Conservation (phyloP, 2,113 vertebrate species). For the Cavia porcellus region DNA sequence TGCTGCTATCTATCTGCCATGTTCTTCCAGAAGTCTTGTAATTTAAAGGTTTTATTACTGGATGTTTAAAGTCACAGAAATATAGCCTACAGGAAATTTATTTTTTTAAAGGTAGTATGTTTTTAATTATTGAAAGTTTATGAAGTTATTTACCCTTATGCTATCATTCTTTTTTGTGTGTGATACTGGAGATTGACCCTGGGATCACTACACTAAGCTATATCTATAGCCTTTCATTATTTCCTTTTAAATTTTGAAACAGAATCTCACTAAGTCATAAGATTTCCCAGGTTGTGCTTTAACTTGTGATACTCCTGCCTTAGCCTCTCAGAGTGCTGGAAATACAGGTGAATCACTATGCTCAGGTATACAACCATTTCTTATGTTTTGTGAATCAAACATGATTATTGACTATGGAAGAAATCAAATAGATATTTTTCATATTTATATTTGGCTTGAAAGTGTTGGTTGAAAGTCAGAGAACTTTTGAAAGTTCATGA, state of each 20-base stretch:
- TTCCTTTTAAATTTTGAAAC: background rate
- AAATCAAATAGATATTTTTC: constrained; percentile 49
- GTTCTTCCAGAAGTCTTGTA: no score
- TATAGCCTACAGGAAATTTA: background rate
- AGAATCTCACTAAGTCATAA: background rate
- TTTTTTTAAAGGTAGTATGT: background rate
- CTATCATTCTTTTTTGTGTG: background rate
- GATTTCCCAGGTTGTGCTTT: background rate
- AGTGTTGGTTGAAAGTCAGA: constrained; percentile 42
- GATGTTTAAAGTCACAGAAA: background rate
- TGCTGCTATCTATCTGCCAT: no score
- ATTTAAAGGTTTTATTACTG: constrained; percentile 22
- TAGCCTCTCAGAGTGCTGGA: background rate
- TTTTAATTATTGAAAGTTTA: constrained; percentile 55
- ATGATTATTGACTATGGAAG: constrained; percentile 11
- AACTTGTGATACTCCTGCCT: background rate
- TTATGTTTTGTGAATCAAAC: constrained; percentile 43
- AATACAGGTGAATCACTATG: background rate
- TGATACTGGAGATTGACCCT: background rate
- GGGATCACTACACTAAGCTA: background rate
- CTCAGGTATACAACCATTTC: background rate
- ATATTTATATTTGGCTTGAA: constrained; percentile 6
- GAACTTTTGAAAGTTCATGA: constrained; percentile 32
- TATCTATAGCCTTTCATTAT: background rate
- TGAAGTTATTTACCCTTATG: constrained; percentile 56